Evolutionary conservation across 2,888 invertebrate genomes (phyloP).

Genomic region (Drosophila mulleri): DNA sequence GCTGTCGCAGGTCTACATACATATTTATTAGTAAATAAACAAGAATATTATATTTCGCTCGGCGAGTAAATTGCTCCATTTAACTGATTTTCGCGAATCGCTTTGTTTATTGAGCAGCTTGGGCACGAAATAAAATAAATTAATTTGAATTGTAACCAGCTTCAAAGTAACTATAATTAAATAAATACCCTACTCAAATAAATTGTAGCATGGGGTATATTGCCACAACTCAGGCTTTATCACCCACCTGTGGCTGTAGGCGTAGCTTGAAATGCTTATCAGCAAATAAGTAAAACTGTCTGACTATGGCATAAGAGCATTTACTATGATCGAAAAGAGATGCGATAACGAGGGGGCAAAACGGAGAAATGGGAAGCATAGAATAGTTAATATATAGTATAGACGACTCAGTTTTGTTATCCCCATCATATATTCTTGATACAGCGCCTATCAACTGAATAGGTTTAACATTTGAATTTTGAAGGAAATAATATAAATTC

Average conservation of each 20-base stretch:
- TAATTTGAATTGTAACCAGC: constrained; percentile 6
- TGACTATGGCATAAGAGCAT: neutral
- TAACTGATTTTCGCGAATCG: constrained; percentile 3
- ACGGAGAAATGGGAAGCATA: too few species aligned
- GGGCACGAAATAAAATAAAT: constrained; percentile 1
- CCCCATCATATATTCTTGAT: neutral
- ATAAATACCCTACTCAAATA: neutral
- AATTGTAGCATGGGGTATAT: neutral
- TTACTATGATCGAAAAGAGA: neutral
- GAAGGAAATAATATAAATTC: too few species aligned
- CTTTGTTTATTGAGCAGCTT: constrained; percentile 5
- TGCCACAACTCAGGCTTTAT: neutral
- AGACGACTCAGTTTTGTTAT: neutral
- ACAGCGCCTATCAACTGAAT: too few species aligned
- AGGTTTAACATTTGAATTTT: too few species aligned
- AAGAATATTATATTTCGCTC: neutral
- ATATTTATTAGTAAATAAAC: constrained; percentile 1
- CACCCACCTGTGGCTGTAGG: neutral
- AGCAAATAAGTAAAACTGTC: neutral
- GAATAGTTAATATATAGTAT: neutral
- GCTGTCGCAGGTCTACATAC: neutral
- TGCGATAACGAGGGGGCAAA: neutral
- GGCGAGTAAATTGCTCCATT: constrained; percentile 1
- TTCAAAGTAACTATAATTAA: constrained; percentile 8
- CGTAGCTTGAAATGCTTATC: neutral